These are phyloP conservation scores for Lamellibrachia luymesi DNA, from an alignment of 1,140 invertebrate genomes.

Conservation along the genomic window DNA sequence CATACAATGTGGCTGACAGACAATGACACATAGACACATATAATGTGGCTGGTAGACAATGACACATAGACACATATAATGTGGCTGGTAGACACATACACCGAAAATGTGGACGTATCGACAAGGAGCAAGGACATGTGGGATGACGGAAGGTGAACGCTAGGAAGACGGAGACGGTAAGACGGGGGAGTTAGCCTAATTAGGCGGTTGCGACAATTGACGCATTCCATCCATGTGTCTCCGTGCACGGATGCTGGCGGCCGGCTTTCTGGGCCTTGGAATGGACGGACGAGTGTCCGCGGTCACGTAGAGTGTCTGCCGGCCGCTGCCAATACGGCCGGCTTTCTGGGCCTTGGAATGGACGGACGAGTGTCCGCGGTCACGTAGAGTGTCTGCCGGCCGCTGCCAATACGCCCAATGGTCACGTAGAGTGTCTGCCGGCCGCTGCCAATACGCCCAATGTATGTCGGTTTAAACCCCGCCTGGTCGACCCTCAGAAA, in stretches of 20 bases:
- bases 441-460: background rate
- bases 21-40: too few species aligned
- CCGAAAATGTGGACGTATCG: too few species aligned
- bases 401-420: too few species aligned
- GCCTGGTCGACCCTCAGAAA: background rate
- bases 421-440: too few species aligned
- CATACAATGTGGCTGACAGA: too few species aligned
- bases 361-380: background rate
- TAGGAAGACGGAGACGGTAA: background rate
- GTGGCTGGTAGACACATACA: too few species aligned
- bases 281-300: background rate
- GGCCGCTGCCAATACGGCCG: too few species aligned
- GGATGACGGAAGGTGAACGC: background rate
- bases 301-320: background rate
- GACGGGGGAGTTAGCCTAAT: too few species aligned
- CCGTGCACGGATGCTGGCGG: background rate
- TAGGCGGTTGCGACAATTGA: background rate
- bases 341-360: background rate
- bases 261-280: background rate
- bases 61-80: too few species aligned
- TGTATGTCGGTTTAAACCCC: background rate
- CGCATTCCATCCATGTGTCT: background rate
- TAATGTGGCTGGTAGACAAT: too few species aligned
- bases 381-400: background rate
- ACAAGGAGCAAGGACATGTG: background rate